phyloP scores from a whole-genome alignment of 2,888 invertebrate species.

The Ectemnius lituratus region DNA sequence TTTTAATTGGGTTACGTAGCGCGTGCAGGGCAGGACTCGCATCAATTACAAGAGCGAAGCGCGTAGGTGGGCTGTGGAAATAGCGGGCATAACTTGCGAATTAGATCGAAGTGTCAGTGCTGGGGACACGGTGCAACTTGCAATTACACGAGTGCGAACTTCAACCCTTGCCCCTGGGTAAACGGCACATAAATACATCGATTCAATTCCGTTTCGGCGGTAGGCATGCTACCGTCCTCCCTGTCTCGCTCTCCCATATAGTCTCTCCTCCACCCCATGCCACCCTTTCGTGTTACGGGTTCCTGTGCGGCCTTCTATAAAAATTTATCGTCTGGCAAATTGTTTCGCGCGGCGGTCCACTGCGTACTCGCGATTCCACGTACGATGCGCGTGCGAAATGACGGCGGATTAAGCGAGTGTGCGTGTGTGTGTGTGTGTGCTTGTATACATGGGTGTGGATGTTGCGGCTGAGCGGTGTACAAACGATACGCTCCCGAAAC shows the following conservation, averaged over 20 bases:
- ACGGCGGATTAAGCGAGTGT: conserved; percentile 15
- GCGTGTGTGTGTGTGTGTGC: too few relatives aligned
- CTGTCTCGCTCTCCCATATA: not conserved
- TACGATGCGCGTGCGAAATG: conserved; percentile 39
- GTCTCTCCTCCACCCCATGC: conserved; percentile 31
- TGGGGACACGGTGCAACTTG: conserved; percentile 61
- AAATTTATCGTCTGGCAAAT: conserved; percentile 78
- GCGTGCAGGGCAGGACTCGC: not conserved
- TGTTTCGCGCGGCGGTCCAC: conserved; percentile 74
- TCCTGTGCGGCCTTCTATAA: conserved; percentile 69
- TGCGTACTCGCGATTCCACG: conserved; percentile 67
- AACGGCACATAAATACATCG: conserved; percentile 78
- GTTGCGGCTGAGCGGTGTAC: conserved; percentile 17
- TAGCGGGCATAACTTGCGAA: conserved; percentile 34
- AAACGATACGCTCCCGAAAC: conserved; percentile 35
- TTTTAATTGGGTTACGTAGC: conserved; percentile 1
- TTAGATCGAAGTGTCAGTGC: conserved; percentile 39
- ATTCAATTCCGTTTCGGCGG: conserved; percentile 77
- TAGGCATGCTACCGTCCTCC: conserved; percentile 37
- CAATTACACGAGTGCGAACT: conserved; percentile 75
- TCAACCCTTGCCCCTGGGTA: conserved; percentile 71
- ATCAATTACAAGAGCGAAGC: not conserved
- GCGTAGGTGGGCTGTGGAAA: conserved; percentile 8
- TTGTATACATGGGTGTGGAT: conserved; percentile 26
- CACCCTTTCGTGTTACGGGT: conserved; percentile 27